phyloP scores from a whole-genome alignment of 2,888 invertebrate species.

The Macrophya alboannulata region DNA sequence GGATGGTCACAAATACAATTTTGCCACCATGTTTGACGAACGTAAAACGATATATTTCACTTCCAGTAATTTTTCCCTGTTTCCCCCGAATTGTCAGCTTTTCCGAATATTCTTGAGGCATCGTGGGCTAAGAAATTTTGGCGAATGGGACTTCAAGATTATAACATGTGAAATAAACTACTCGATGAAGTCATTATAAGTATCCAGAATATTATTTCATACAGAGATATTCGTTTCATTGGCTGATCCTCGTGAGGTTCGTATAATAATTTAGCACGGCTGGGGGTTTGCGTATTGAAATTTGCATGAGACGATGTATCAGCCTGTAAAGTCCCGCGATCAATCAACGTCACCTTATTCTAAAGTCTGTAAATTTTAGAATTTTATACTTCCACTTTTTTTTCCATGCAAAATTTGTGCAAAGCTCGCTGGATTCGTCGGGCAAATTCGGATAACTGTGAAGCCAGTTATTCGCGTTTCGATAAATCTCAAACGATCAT shows the following conservation, averaged over 20 bases:
- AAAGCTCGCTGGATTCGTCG: not conserved
- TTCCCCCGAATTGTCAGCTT: too few relatives aligned
- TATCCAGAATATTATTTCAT: too few relatives aligned
- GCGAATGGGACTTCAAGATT: too few relatives aligned
- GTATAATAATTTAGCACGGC: not conserved
- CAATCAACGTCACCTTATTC: conserved; percentile 42
- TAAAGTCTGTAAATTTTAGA: not conserved
- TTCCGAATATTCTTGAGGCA: too few relatives aligned
- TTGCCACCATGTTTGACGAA: too few relatives aligned
- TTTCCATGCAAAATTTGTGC: not conserved
- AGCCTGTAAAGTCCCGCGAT: conserved; percentile 3
- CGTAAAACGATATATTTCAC: too few relatives aligned
- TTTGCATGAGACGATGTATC: conserved; percentile 1
- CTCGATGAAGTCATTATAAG: too few relatives aligned
- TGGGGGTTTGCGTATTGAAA: not conserved
- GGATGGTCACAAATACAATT: too few relatives aligned
- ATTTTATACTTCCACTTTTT: not conserved
- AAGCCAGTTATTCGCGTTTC: not conserved
- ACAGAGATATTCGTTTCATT: not conserved
- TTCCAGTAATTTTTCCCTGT: too few relatives aligned
- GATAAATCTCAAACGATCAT: not conserved
- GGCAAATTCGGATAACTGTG: not conserved
- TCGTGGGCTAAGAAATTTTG: too few relatives aligned
- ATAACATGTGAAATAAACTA: too few relatives aligned
- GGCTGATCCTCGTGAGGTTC: not conserved